Conservation (phyloP, 2,113 vertebrate genomes). For the Probosciger aterrimus region DNA sequence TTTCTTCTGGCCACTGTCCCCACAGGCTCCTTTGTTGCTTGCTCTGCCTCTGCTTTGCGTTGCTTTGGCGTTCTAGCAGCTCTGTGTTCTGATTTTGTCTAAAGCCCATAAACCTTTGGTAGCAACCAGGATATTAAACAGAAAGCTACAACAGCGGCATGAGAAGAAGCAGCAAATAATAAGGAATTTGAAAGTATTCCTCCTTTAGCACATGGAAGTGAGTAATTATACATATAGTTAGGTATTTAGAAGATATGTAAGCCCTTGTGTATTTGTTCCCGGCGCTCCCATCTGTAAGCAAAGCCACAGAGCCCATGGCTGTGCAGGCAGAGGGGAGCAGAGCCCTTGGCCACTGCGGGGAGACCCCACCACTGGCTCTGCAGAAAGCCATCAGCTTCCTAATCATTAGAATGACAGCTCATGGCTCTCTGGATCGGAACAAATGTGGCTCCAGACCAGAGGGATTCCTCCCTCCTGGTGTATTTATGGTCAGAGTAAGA, state of each 20-base stretch:
- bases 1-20: neutral
- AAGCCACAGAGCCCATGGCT: neutral
- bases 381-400: neutral
- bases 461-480: neutral
- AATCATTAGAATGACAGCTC: neutral
- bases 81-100: neutral
- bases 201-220: neutral
- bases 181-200: neutral
- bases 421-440: neutral
- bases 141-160: neutral
- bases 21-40: neutral
- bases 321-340: neutral
- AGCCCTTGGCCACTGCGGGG: neutral
- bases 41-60: neutral
- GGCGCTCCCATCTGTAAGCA: neutral
- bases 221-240: accelerated
- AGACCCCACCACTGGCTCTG: neutral
- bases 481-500: accelerated
- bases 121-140: neutral
- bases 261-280: neutral
- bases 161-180: neutral
- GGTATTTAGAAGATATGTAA: accelerated
- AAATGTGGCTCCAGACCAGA: accelerated
- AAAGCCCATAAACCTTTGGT: neutral
- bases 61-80: neutral